Conservation (phyloP, 92 coral and sea anemone species). For the Epizoanthus fatuus region DNA sequence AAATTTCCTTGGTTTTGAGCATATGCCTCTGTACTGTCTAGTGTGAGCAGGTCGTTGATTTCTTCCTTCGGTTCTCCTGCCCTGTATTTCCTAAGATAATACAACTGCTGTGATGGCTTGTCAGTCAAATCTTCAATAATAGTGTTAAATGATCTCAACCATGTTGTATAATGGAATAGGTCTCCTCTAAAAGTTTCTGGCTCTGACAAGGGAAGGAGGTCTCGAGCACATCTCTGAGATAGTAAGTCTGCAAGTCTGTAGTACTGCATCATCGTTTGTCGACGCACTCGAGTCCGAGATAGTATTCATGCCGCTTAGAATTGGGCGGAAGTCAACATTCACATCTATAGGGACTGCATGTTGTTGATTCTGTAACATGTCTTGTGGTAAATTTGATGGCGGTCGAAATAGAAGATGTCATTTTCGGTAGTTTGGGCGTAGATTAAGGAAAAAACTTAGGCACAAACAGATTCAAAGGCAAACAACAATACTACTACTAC, state of each 20-base stretch:
- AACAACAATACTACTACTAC: too few relatives aligned
- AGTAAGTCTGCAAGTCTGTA: conserved; percentile 61
- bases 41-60: conserved; percentile 55
- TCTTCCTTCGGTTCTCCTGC: conserved; percentile 75
- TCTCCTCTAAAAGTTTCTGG: conserved; percentile 69
- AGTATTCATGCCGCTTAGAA: too few relatives aligned
- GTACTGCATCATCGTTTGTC: conserved; percentile 34
- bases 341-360: too few relatives aligned
- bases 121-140: conserved; percentile 56
- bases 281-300: neutral
- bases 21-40: conserved; percentile 64
- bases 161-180: conserved; percentile 49
- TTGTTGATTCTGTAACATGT: too few relatives aligned
- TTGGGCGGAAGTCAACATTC: too few relatives aligned
- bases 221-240: conserved; percentile 47
- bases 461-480: too few relatives aligned
- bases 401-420: too few relatives aligned
- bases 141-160: conserved; percentile 71
- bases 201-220: conserved; percentile 57
- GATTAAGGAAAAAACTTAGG: too few relatives aligned
- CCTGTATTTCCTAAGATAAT: conserved; percentile 59
- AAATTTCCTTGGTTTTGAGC: conserved; percentile 55
- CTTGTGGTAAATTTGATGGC: too few relatives aligned
- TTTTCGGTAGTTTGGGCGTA: too few relatives aligned
- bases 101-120: conserved; percentile 35